These are phyloP conservation scores for Thamnaconus septentrionalis DNA, from an alignment of 2,113 vertebrate species.

Conservation along the genomic window DNA sequence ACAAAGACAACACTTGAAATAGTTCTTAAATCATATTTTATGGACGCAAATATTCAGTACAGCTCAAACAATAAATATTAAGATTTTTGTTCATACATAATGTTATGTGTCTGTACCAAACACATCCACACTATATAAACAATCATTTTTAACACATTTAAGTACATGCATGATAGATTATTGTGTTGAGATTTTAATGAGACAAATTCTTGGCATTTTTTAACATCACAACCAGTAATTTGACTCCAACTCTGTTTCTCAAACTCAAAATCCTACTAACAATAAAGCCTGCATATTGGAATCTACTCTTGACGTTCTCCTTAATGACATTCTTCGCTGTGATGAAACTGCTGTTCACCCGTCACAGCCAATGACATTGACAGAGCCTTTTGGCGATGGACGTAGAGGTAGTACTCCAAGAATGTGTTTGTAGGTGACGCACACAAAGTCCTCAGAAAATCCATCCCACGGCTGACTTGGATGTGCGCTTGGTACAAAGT, in stretches of 20 bases:
- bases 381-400: no score
- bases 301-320: background rate
- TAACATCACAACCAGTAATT: slow-evolving; percentile 4
- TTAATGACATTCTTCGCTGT: slow-evolving; percentile 1
- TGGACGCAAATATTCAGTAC: slow-evolving; percentile 11
- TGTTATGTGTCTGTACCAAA: slow-evolving; percentile 1
- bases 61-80: slow-evolving; percentile 5
- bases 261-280: slow-evolving; percentile 23
- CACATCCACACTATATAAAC: slow-evolving; percentile 9
- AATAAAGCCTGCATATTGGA: slow-evolving; percentile 58
- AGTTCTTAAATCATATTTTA: slow-evolving; percentile 26
- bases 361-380: background rate
- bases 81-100: background rate
- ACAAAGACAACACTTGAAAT: slow-evolving; percentile 2
- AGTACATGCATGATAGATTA: no score
- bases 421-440: no score
- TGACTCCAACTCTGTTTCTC: slow-evolving; percentile 14
- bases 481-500: background rate
- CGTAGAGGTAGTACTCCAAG: no score
- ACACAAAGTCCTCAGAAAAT: no score
- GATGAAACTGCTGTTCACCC: background rate
- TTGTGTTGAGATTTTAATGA: background rate
- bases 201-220: background rate
- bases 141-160: background rate
- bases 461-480: no score